Percentiles rank a stretch among this genome's conserved stretches.
Evolutionary conservation across 2,113 vertebrate species (phyloP).

Genomic region (Orthochromis indermauri): DNA sequence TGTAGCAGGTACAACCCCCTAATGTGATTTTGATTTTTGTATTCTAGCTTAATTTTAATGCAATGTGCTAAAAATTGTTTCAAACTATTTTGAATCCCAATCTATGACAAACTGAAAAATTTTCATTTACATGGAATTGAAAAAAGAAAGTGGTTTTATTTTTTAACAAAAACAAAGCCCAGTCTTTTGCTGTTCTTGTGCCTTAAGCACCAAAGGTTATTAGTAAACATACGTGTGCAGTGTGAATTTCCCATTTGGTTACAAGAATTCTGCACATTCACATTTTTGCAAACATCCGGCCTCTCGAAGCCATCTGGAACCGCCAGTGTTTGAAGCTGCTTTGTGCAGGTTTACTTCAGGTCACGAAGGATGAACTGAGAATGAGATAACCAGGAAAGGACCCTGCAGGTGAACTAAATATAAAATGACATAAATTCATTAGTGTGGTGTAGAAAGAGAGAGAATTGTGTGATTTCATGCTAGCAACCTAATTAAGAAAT

Average conservation of each 20-base stretch:
- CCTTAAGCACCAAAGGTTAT: background rate
- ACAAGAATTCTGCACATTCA: background rate
- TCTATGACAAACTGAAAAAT: background rate
- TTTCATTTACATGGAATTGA: background rate
- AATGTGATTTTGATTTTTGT: background rate
- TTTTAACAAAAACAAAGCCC: background rate
- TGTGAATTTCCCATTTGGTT: background rate
- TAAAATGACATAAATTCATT: background rate
- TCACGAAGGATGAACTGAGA: background rate
- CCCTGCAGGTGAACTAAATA: background rate
- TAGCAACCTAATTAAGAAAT: slow-evolving; percentile 8
- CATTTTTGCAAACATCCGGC: background rate
- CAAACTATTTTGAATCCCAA: background rate
- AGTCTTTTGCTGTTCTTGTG: background rate
- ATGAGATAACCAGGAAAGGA: background rate
- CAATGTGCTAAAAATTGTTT: background rate
- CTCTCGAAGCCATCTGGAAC: background rate
- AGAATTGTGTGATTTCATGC: background rate
- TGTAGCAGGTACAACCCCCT: background rate
- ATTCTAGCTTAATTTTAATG: background rate
- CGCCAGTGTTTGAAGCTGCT: background rate
- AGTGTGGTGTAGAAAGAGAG: background rate
- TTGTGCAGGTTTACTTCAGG: background rate
- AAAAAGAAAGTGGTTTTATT: background rate
- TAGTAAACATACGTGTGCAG: background rate